Evolutionary conservation across 2,888 invertebrate species (phyloP).

Genomic region (Ferrisia virgata): DNA sequence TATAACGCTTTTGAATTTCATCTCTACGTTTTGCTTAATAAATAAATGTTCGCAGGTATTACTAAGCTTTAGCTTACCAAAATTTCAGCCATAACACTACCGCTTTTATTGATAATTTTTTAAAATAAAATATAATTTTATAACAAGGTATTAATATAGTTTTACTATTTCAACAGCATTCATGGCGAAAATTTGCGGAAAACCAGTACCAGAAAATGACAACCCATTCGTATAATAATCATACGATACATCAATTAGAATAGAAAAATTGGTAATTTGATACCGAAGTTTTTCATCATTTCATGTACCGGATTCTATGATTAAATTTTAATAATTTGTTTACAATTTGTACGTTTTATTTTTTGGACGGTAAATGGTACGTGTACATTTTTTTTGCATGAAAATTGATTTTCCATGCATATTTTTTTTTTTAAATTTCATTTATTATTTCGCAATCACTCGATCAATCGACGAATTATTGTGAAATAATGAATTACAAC

Average conservation of each 20-base stretch:
- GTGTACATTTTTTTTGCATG: too few species aligned
- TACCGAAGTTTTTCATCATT: background rate
- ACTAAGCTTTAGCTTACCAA: background rate
- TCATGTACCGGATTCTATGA: background rate
- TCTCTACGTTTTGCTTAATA: background rate
- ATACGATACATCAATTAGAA: background rate
- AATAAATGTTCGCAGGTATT: background rate
- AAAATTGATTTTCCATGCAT: too few species aligned
- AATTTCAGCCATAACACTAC: background rate
- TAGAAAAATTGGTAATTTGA: background rate
- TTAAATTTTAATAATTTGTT: conserved; percentile 28
- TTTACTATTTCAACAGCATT: conserved; percentile 53
- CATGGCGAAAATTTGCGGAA: conserved; percentile 51
- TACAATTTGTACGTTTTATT: background rate
- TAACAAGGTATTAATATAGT: conserved; percentile 49
- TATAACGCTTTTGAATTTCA: background rate
- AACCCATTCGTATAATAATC: conserved; percentile 48
- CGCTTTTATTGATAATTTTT: background rate
- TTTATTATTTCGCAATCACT: too few species aligned
- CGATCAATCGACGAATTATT: too few species aligned
- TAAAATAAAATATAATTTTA: conserved; percentile 17
- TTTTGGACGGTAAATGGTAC: background rate
- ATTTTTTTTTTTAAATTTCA: too few species aligned
- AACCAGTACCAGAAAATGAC: conserved; percentile 49
- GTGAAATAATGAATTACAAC: too few species aligned